Percentiles rank a stretch among this genome's conserved stretches.
These are phyloP conservation scores for Hyphantria cunea DNA, from an alignment of 1,140 invertebrate species.

Conservation along the genomic window DNA sequence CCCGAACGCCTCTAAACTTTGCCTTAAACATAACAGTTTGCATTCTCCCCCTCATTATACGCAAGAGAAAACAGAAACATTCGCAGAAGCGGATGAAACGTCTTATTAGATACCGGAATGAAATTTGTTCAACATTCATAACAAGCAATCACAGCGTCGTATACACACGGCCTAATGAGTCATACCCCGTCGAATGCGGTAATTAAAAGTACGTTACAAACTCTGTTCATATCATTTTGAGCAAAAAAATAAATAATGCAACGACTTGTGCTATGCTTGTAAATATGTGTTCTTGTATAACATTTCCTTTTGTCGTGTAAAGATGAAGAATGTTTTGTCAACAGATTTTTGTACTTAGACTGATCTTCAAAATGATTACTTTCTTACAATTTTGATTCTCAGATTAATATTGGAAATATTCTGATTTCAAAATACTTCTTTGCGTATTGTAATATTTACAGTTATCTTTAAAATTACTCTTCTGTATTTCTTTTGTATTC, in stretches of 20 bases:
- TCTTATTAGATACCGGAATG: slow-evolving; percentile 6
- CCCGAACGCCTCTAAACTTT: slow-evolving; percentile 18
- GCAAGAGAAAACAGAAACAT: slow-evolving; percentile 24
- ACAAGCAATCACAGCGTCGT: slow-evolving; percentile 1
- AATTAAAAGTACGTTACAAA: slow-evolving; percentile 11
- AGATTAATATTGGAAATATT: slow-evolving; percentile 21
- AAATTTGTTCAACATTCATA: slow-evolving; percentile 8
- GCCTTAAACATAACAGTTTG: not conserved
- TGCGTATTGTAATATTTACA: slow-evolving; percentile 3
- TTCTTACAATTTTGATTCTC: slow-evolving; percentile 25
- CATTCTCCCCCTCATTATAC: slow-evolving; percentile 1
- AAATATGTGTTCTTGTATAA: slow-evolving; percentile 8
- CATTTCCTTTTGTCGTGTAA: slow-evolving; percentile 11
- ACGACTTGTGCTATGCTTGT: not conserved
- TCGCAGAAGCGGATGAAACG: not conserved
- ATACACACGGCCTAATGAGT: slow-evolving; percentile 17
- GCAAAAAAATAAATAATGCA: not conserved
- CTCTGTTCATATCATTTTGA: slow-evolving; percentile 1
- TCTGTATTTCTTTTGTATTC: not conserved
- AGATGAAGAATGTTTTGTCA: not conserved
- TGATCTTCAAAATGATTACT: slow-evolving; percentile 25
- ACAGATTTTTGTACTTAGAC: not conserved
- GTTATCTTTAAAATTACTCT: not conserved
- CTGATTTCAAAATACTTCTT: slow-evolving; percentile 5
- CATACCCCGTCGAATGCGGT: slow-evolving; percentile 19